A percentile compares a stretch with the other conserved stretches of the same genome.
These are phyloP conservation scores for Cheirogaleus major DNA, from an alignment of 2,797 vertebrate species.

Conservation along the genomic window DNA sequence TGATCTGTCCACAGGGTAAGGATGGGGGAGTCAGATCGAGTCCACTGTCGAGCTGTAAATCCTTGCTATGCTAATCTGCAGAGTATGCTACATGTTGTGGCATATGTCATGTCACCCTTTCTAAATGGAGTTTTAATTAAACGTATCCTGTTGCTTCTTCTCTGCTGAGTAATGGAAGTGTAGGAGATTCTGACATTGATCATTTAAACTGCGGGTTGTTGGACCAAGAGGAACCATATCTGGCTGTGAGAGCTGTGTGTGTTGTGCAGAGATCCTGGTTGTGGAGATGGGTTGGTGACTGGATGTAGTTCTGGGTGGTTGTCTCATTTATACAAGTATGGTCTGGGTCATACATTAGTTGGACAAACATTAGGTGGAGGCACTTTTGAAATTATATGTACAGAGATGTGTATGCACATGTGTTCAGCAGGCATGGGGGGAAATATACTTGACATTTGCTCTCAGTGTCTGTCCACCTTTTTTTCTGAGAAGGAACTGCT, in stretches of 20 bases:
- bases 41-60: neutral
- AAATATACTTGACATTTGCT: neutral
- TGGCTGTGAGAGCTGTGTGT: neutral
- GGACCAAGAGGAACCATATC: neutral
- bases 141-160: neutral
- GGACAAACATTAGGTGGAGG: neutral
- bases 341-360: neutral
- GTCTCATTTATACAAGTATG: neutral
- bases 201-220: neutral
- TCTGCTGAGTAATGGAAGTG: neutral
- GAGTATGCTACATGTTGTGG: neutral
- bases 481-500: neutral
- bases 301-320: neutral
- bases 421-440: neutral
- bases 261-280: neutral
- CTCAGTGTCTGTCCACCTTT: neutral
- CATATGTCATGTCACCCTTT: neutral
- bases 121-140: neutral
- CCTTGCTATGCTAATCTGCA: neutral
- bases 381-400: neutral
- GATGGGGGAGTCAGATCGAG: neutral
- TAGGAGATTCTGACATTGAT: neutral
- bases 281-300: neutral
- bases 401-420: neutral
- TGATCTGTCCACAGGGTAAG: neutral